These are phyloP conservation scores for Loxodonta africana DNA, from an alignment of 2,113 vertebrate genomes.

Conservation along the genomic window DNA sequence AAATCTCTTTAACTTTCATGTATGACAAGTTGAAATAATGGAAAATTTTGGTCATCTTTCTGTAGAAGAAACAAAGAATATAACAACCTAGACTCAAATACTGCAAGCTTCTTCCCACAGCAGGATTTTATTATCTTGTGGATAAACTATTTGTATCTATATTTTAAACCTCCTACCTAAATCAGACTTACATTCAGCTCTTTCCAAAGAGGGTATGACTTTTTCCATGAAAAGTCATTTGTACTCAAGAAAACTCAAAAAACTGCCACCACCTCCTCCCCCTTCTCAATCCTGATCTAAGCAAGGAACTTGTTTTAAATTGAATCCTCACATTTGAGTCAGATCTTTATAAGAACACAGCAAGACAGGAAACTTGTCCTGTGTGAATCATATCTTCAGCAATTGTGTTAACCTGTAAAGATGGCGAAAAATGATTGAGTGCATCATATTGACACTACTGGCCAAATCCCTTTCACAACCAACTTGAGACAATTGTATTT, in stretches of 20 bases:
- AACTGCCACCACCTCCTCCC: neutral
- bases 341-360: slow-evolving; percentile 82
- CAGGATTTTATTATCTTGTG: neutral
- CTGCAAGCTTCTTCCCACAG: neutral
- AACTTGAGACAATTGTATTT: slow-evolving; percentile 64
- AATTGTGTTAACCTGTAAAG: slow-evolving; percentile 72
- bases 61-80: neutral
- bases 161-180: slow-evolving; percentile 38
- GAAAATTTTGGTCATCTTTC: neutral
- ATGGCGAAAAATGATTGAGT: slow-evolving; percentile 69
- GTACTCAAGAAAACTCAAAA: slow-evolving; percentile 68
- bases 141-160: neutral
- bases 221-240: slow-evolving; percentile 71
- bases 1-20: neutral
- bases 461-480: slow-evolving; percentile 57
- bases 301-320: slow-evolving; percentile 81
- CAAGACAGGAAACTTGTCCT: slow-evolving; percentile 80
- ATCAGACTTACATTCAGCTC: slow-evolving; percentile 10
- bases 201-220: slow-evolving; percentile 52
- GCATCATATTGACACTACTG: slow-evolving; percentile 46
- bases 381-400: slow-evolving; percentile 78
- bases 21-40: neutral
- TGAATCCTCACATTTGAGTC: slow-evolving; percentile 84
- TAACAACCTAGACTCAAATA: neutral
- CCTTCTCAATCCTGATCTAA: slow-evolving; percentile 70